Conservation (phyloP, 2,797 vertebrate species). For the Lacerta viridis region DNA sequence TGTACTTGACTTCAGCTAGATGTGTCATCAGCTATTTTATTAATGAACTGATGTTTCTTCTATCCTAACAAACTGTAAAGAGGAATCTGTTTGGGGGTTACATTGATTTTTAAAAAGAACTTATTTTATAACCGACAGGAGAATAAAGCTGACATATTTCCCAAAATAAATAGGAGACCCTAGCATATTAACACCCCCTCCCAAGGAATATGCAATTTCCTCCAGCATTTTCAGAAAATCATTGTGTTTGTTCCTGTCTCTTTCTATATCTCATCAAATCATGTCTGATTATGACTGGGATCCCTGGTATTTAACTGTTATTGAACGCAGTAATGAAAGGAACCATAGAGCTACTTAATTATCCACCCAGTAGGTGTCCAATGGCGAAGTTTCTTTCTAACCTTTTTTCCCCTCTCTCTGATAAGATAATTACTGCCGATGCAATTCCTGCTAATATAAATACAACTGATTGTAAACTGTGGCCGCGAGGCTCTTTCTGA, state of each 20-base stretch:
- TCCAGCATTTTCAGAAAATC: conserved; percentile 62
- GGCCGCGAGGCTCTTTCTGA: conserved; percentile 70
- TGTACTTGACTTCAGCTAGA: background rate
- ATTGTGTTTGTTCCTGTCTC: conserved; percentile 63
- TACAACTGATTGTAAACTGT: conserved; percentile 82
- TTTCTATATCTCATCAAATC: conserved; percentile 78
- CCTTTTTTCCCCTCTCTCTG: conserved; percentile 78
- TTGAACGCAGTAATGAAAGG: conserved; percentile 84
- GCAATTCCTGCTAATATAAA: conserved; percentile 84
- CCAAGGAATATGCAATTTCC: conserved; percentile 66
- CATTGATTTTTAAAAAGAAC: conserved; percentile 22
- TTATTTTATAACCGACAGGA: background rate
- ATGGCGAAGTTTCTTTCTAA: conserved; percentile 81
- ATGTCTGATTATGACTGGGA: conserved; percentile 78
- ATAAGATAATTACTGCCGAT: conserved; percentile 84
- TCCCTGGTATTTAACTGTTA: conserved; percentile 83
- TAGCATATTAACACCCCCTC: conserved; percentile 14
- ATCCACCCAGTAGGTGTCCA: conserved; percentile 81
- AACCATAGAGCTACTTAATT: conserved; percentile 84
- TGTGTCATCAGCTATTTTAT: conserved; percentile 1
- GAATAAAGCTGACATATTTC: conserved; percentile 31
- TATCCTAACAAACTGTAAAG: conserved; percentile 9
- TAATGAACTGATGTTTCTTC: conserved; percentile 4
- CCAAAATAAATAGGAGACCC: conserved; percentile 41
- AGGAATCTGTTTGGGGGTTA: conserved; percentile 42